These are phyloP conservation scores for Umimayanthus kanabou DNA, from an alignment of 92 coral and sea anemone species.

Conservation along the genomic window DNA sequence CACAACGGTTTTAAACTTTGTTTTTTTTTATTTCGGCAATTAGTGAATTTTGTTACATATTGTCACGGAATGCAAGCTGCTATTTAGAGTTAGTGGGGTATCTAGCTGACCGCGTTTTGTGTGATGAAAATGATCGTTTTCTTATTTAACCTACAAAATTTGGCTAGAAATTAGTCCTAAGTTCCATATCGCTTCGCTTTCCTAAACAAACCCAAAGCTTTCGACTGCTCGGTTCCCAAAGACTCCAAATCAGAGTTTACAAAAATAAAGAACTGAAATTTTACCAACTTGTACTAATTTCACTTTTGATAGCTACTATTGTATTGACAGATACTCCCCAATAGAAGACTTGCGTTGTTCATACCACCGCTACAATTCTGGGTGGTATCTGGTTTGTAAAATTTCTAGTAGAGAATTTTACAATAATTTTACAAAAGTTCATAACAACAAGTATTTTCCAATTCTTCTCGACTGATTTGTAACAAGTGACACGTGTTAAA, in stretches of 20 bases:
- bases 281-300: not conserved
- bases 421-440: constrained; percentile 30
- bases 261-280: constrained; percentile 32
- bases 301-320: constrained; percentile 4
- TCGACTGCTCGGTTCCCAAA: constrained; percentile 13
- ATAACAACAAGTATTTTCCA: not conserved
- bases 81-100: not conserved
- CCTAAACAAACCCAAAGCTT: not conserved
- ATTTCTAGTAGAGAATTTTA: constrained; percentile 14
- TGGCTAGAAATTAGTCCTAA: not conserved
- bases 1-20: constrained; percentile 5
- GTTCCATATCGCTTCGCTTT: not conserved
- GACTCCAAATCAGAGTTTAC: constrained; percentile 14
- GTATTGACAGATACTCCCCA: constrained; percentile 9
- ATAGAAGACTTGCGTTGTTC: not conserved
- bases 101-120: constrained; percentile 2
- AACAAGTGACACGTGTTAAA: constrained; percentile 1
- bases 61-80: constrained; percentile 33
- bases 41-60: constrained; percentile 31
- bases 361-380: not conserved
- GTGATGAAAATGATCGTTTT: not conserved
- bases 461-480: constrained; percentile 1
- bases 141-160: constrained; percentile 23
- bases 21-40: constrained; percentile 29
- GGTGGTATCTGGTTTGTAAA: constrained; percentile 3